Evolutionary conservation across 2,113 vertebrate species (phyloP).

Genomic region (Sprattus sprattus): DNA sequence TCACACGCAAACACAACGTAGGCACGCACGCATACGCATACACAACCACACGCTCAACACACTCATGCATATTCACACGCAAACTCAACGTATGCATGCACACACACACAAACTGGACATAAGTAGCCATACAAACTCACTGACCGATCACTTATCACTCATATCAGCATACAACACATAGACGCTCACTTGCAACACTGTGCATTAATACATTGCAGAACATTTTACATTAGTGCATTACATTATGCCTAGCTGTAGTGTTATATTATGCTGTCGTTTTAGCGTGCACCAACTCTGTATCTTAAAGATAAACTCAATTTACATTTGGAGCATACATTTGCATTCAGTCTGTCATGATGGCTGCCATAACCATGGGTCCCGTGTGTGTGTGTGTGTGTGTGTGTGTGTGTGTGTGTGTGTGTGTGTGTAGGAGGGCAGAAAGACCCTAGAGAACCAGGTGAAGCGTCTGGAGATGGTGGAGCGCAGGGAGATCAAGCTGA

Average conservation of each 20-base stretch:
- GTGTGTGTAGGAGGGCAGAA: conserved; percentile 87
- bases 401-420: conserved; percentile 13
- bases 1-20: too few relatives aligned
- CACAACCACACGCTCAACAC: background rate
- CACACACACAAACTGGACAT: background rate
- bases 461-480: conserved; percentile 97
- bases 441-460: conserved; percentile 97
- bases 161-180: background rate
- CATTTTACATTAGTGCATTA: background rate
- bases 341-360: background rate
- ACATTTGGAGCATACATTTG: background rate
- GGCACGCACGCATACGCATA: conserved; percentile 65
- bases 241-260: background rate
- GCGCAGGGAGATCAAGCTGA: conserved; percentile 94
- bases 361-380: background rate
- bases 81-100: background rate
- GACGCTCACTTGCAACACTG: background rate
- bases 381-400: background rate
- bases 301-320: background rate
- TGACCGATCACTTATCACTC: too few relatives aligned
- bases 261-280: background rate
- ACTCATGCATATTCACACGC: background rate
- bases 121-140: too few relatives aligned
- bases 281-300: background rate
- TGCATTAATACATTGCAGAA: background rate